These are phyloP conservation scores for Papilio polytes DNA, from an alignment of 1,140 invertebrate species.

Conservation along the genomic window DNA sequence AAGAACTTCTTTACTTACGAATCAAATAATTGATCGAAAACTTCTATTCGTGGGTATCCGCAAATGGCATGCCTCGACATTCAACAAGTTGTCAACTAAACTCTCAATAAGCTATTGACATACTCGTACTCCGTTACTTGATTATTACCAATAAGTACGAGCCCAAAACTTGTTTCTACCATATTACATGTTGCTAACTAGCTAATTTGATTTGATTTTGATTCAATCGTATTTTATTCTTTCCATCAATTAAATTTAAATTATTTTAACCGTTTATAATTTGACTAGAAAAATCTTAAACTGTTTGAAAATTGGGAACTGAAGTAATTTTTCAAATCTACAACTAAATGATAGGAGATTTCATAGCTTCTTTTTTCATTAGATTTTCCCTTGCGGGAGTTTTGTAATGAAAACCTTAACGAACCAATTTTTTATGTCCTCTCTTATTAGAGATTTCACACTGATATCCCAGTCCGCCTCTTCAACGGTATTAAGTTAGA, in stretches of 20 bases:
- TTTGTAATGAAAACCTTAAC: neutral
- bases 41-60: neutral
- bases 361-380: no score
- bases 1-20: neutral
- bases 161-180: constrained; percentile 9
- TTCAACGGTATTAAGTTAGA: neutral
- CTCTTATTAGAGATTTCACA: neutral
- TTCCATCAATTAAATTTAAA: no score
- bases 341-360: no score
- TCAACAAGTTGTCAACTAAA: constrained; percentile 18
- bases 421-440: neutral
- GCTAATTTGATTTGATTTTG: neutral
- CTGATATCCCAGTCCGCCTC: neutral
- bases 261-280: no score
- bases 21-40: constrained; percentile 11
- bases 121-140: neutral
- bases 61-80: neutral
- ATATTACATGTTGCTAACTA: neutral
- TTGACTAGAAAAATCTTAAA: neutral
- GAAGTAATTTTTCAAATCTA: no score
- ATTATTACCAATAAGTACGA: neutral
- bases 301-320: no score
- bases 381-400: neutral
- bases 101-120: neutral
- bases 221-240: neutral